Conservation (phyloP, 2,797 vertebrate species). For the Epinephelus awoara region DNA sequence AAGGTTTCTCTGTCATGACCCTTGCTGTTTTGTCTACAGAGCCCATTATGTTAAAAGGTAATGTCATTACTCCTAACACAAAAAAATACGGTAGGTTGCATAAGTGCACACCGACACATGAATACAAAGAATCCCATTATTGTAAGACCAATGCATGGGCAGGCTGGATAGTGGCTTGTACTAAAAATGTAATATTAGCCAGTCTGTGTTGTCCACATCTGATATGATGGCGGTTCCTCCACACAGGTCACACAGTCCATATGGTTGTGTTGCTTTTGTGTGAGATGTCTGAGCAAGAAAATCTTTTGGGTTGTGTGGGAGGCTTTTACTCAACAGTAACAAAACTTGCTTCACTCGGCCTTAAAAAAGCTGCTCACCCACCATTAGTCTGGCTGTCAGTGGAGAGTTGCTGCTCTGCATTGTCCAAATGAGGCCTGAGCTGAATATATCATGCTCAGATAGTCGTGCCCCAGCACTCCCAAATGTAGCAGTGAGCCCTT, state of each 20-base stretch:
- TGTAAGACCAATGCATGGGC: slow-evolving; percentile 21
- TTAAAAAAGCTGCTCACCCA: slow-evolving; percentile 51
- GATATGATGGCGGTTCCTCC: slow-evolving; percentile 24
- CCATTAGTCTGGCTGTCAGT: slow-evolving; percentile 52
- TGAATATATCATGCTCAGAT: not conserved
- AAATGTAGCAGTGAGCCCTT: not conserved
- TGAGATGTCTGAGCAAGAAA: slow-evolving; percentile 49
- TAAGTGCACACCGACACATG: slow-evolving; percentile 9
- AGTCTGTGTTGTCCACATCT: slow-evolving; percentile 25
- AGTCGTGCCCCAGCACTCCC: not conserved
- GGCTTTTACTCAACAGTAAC: slow-evolving; percentile 44
- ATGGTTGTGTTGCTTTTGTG: slow-evolving; percentile 49
- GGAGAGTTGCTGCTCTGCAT: slow-evolving; percentile 19
- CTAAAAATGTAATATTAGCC: slow-evolving; percentile 21
- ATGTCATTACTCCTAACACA: not conserved
- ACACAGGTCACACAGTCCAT: slow-evolving; percentile 28
- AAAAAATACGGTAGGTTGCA: not conserved
- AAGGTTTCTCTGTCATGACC: slow-evolving; percentile 3
- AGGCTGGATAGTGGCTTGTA: slow-evolving; percentile 26
- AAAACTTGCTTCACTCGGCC: slow-evolving; percentile 33
- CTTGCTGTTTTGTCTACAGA: not conserved
- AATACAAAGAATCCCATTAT: slow-evolving; percentile 34
- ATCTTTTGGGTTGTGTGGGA: slow-evolving; percentile 54
- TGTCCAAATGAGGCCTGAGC: slow-evolving; percentile 26
- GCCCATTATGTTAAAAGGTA: slow-evolving; percentile 24